These are phyloP conservation scores for Pollicipes pollicipes DNA, from an alignment of 1,140 invertebrate species.

Conservation along the genomic window DNA sequence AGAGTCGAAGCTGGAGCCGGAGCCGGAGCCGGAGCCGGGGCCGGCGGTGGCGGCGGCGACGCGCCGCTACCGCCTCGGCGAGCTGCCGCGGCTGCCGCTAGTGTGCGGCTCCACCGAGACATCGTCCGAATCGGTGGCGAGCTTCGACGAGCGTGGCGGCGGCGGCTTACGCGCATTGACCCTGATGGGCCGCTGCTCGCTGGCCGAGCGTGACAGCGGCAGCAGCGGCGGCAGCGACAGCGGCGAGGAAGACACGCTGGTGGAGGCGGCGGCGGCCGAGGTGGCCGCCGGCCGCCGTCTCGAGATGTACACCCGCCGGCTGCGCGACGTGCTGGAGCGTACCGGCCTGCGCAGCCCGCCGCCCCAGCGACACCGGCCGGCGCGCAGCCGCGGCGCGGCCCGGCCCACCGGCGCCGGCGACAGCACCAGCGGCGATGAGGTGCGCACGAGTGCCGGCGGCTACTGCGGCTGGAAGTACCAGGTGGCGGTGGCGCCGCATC, in stretches of 20 bases:
- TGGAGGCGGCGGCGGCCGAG: neutral
- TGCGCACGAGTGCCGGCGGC: neutral
- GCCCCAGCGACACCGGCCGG: too few species aligned
- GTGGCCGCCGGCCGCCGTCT: neutral
- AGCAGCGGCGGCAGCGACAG: conserved; percentile 1
- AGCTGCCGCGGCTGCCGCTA: neutral
- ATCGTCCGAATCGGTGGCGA: neutral
- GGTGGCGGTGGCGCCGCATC: neutral
- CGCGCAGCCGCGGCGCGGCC: too few species aligned
- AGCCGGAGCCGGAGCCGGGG: neutral
- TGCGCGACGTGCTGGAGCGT: neutral
- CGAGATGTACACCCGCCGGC: neutral
- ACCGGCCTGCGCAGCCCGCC: neutral
- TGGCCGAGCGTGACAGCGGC: neutral
- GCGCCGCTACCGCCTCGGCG: neutral
- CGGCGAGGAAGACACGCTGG: neutral
- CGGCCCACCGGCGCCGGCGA: too few species aligned
- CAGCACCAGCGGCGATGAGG: neutral
- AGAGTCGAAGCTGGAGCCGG: too few species aligned
- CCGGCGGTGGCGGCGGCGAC: too few species aligned
- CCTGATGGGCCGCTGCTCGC: neutral
- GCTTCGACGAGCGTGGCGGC: neutral
- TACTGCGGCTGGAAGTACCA: neutral
- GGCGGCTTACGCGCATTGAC: neutral
- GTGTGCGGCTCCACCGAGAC: neutral